phyloP scores from a whole-genome alignment of 2,888 invertebrate species.

The Zonitis immaculata region DNA sequence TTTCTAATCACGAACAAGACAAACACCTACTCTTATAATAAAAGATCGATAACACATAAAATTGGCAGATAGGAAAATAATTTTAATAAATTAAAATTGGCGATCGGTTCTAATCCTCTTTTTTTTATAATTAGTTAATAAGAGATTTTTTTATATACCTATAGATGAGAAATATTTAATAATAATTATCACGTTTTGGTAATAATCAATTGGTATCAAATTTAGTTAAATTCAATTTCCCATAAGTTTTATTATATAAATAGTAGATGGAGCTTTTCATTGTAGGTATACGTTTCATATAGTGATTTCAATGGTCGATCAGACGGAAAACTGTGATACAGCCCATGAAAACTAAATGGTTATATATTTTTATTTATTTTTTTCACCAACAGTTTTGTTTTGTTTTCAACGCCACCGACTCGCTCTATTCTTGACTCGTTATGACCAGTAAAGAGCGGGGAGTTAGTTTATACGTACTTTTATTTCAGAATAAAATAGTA shows the following conservation, averaged over 20 bases:
- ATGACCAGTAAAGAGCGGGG: constrained; percentile 40
- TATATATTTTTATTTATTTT: too few species aligned
- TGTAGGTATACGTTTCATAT: background rate
- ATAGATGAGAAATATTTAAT: too few species aligned
- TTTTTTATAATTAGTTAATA: too few species aligned
- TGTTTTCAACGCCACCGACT: constrained; percentile 48
- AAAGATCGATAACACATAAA: background rate
- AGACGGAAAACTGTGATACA: constrained; percentile 39
- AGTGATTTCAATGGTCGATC: constrained; percentile 44
- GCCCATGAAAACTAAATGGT: constrained; percentile 25
- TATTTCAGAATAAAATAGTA: background rate
- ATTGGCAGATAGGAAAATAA: background rate
- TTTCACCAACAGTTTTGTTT: too few species aligned
- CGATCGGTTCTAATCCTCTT: too few species aligned
- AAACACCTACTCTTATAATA: background rate
- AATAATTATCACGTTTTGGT: background rate
- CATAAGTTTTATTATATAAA: background rate
- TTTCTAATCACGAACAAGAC: background rate
- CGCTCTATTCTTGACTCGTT: constrained; percentile 42
- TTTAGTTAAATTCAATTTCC: background rate
- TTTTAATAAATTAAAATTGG: background rate
- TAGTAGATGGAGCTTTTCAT: background rate
- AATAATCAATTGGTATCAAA: background rate
- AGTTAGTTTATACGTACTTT: constrained; percentile 20
- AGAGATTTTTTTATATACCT: too few species aligned